Base-by-base conservation (phyloP, 1,140 invertebrate species). In the Drosophila trapezifrons region DNA sequence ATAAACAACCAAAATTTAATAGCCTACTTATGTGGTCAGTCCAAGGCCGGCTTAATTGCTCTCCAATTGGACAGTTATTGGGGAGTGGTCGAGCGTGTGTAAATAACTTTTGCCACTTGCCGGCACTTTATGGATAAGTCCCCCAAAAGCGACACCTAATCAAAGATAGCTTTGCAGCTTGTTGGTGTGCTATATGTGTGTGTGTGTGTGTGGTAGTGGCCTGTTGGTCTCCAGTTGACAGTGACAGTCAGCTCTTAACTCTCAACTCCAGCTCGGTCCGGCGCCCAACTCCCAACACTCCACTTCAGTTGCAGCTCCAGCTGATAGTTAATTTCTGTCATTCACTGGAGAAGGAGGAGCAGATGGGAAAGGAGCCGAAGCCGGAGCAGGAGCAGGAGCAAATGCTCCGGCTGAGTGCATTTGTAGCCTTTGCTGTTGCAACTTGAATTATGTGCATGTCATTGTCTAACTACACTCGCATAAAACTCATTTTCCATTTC, bases 401-500 rank as follows among this genome's bases (percentile, higher is more conserved):
- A 46, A 70, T 45, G 49, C 65, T 70, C 25, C 20, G 51, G 66
- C 65, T 62, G 69, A 65, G 55, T 84, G 80, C 80, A 84, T 84
- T 84, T 84, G 80, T 80, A 84, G 80, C 77, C 75, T 60, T 82
- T 79, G 60, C 78, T 71, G 67, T 71, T 71, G 67, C 80, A 86
- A 87, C 75, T 87, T 86, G 83, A 86, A 79, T 86, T 86, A 86
- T 86, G 83, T 87, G 83, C 83, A 86, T 86, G 83, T 87, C 83
- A 86, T 86, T 86, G 84, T 87, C 79, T 82, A 87, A 83, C 83
- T 79, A 79, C 79, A 82, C 75, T 82, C 78, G 71, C 82, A 87
- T 86, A 87, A 86, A 86, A 86, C 83, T 86, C 83, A 86, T 86
- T 85, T 85, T 80, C 80, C 80, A 83, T 84, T 75, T 75, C 38